Conservation (phyloP, 2,888 invertebrate species). For the Buathra laborator region DNA sequence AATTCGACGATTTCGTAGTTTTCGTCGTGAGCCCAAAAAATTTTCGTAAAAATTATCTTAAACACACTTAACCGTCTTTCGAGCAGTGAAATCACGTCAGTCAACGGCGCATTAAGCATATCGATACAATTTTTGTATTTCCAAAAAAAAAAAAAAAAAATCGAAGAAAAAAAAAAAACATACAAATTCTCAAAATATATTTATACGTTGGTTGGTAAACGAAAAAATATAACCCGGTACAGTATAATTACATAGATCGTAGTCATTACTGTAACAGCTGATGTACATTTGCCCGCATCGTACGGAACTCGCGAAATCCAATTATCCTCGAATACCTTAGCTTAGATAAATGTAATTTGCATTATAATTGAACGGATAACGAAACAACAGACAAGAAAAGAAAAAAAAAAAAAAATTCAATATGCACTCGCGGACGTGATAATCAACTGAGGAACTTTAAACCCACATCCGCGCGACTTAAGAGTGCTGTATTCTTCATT, state of each 20-base stretch:
- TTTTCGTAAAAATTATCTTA: conserved; percentile 38
- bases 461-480: conserved; percentile 18
- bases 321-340: conserved; percentile 40
- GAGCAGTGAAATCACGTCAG: conserved; percentile 64
- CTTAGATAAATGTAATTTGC: conserved; percentile 46
- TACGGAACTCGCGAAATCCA: conserved; percentile 31
- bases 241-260: conserved; percentile 44
- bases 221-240: conserved; percentile 49
- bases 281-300: conserved; percentile 60
- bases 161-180: conserved; percentile 61
- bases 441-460: conserved; percentile 10
- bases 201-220: conserved; percentile 77
- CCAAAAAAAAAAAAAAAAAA: conserved; percentile 63
- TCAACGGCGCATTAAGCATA: conserved; percentile 77
- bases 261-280: conserved; percentile 53
- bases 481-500: conserved; percentile 35
- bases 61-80: conserved; percentile 35
- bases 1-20: not conserved
- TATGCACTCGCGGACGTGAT: conserved; percentile 15
- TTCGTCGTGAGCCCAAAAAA: conserved; percentile 7
- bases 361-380: conserved; percentile 32
- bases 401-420: conserved; percentile 13
- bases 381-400: not conserved
- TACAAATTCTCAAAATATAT: conserved; percentile 77
- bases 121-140: conserved; percentile 80